Evolutionary conservation across 2,888 invertebrate genomes (phyloP).

Genomic region (Caenorhabditis sulstoni): DNA sequence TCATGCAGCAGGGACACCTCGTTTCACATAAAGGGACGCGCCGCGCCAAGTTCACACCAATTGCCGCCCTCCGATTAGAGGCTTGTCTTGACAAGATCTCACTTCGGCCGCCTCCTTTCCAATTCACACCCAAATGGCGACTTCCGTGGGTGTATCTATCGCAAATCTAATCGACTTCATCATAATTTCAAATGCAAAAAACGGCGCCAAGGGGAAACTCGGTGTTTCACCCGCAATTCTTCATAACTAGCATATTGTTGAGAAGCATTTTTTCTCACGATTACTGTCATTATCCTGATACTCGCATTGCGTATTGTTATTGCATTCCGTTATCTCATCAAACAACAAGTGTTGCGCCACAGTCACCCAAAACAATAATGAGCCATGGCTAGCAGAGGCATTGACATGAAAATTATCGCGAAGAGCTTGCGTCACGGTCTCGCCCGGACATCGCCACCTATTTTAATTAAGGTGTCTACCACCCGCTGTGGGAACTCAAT

Average conservation of each 20-base stretch:
- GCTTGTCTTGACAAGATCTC: conserved; percentile 57
- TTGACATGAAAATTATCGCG: conserved; percentile 51
- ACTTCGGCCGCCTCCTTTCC: conserved; percentile 10
- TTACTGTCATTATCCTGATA: conserved; percentile 35
- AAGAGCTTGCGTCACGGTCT: conserved; percentile 31
- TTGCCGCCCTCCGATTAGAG: conserved; percentile 56
- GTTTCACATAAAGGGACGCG: conserved; percentile 48
- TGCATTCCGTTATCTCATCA: conserved; percentile 53
- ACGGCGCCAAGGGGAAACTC: conserved; percentile 8
- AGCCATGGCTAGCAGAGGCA: conserved; percentile 27
- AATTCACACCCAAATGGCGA: conserved; percentile 52
- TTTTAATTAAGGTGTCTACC: conserved; percentile 33
- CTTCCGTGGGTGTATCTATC: conserved; percentile 24
- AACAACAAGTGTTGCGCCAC: conserved; percentile 44
- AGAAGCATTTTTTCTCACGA: conserved; percentile 32
- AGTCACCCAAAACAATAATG: conserved; percentile 40
- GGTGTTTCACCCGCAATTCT: conserved; percentile 7
- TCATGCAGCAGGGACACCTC: conserved; percentile 29
- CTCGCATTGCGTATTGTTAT: conserved; percentile 16
- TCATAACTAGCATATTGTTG: no score
- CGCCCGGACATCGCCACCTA: conserved; percentile 38
- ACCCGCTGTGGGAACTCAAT: conserved; percentile 43
- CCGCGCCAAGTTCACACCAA: conserved; percentile 57
- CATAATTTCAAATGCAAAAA: conserved; percentile 24
- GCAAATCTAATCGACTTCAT: conserved; percentile 15